These are phyloP conservation scores for Luehdorfia chinensis DNA, from an alignment of 1,140 invertebrate genomes.

Conservation along the genomic window DNA sequence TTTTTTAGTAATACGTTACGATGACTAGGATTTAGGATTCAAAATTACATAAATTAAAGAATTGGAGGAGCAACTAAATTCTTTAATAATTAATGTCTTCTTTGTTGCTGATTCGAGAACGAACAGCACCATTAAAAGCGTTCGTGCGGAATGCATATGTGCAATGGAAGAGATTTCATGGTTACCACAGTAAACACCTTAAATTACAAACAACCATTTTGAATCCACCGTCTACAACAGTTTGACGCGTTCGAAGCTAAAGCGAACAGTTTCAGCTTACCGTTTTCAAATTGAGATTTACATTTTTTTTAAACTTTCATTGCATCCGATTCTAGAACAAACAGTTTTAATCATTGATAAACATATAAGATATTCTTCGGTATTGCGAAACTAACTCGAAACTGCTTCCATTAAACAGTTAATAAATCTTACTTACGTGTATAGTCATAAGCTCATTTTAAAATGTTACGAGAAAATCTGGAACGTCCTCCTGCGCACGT, in stretches of 20 bases:
- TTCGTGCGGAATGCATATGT: slow-evolving; percentile 10
- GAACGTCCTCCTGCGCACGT: slow-evolving; percentile 17
- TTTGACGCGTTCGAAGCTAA: slow-evolving; percentile 41
- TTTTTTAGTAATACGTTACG: no score
- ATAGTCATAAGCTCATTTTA: no score
- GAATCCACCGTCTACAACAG: slow-evolving; percentile 36
- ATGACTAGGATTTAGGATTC: no score
- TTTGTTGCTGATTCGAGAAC: slow-evolving; percentile 1
- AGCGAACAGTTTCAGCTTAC: not conserved
- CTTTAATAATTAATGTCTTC: no score
- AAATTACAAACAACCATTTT: slow-evolving; percentile 50
- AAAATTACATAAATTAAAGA: no score
- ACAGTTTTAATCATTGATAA: no score
- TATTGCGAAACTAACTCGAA: no score
- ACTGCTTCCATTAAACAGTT: no score
- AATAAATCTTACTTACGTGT: no score
- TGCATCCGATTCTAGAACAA: no score
- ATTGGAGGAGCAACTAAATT: no score
- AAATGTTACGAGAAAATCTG: slow-evolving; percentile 21
- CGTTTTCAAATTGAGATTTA: not conserved
- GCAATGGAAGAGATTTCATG: slow-evolving; percentile 12
- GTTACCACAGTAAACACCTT: slow-evolving; percentile 18
- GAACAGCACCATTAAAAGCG: not conserved
- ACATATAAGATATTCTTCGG: no score
- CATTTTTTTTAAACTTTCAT: not conserved